phyloP scores from a whole-genome alignment of 1,140 invertebrate genomes.

The Cherax destructor region DNA sequence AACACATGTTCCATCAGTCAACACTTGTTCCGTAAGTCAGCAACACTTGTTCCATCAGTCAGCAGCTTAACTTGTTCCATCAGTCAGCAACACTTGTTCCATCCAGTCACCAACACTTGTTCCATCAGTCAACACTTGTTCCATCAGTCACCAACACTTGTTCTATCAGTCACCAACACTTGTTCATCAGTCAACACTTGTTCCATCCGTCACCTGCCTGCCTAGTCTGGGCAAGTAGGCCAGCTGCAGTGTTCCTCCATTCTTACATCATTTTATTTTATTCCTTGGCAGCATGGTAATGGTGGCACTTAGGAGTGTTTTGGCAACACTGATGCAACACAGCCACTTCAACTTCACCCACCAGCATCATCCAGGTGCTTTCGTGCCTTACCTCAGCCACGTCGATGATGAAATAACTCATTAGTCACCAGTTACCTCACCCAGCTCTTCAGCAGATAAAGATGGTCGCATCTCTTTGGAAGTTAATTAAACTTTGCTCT shows the following conservation, averaged over 20 bases:
- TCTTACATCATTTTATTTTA: background rate
- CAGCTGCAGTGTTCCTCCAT: background rate
- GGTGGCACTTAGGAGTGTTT: constrained; percentile 84
- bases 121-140: too few relatives aligned
- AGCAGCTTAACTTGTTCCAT: too few relatives aligned
- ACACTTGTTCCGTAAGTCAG: too few relatives aligned
- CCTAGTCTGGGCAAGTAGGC: too few relatives aligned
- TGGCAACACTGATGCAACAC: constrained; percentile 84
- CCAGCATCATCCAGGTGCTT: constrained; percentile 89
- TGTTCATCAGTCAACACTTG: too few relatives aligned
- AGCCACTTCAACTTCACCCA: constrained; percentile 95
- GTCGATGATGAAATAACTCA: constrained; percentile 79
- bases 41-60: too few relatives aligned
- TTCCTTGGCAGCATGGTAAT: constrained; percentile 12
- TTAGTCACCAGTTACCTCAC: constrained; percentile 81
- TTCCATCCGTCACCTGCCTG: too few relatives aligned
- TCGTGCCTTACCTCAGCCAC: constrained; percentile 88
- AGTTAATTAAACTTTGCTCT: constrained; percentile 77
- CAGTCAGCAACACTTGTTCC: too few relatives aligned
- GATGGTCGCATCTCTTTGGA: constrained; percentile 88
- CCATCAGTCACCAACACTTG: too few relatives aligned
- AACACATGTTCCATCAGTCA: too few relatives aligned
- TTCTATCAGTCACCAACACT: too few relatives aligned
- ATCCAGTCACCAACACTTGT: too few relatives aligned
- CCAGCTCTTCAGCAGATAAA: constrained; percentile 89